Evolutionary conservation across 2,797 vertebrate species (phyloP).

Genomic region (Coccyzus lansbergi): DNA sequence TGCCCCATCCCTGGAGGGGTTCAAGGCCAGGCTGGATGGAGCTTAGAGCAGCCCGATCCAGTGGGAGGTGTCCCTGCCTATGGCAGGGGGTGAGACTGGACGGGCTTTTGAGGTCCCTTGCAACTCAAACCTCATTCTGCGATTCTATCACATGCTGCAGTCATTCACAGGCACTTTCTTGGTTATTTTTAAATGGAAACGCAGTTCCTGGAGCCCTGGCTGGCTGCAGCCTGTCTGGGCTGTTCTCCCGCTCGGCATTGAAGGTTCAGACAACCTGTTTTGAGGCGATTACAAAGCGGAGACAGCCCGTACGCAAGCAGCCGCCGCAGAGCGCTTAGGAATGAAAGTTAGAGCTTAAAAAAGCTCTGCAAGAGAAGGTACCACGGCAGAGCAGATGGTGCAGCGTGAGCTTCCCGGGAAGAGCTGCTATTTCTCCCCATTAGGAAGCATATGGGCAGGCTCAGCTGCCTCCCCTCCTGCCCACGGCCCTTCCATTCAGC

Average conservation of each 20-base stretch:
- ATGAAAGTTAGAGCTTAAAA: slow-evolving; percentile 46
- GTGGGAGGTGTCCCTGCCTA: no score
- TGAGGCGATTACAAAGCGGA: not conserved
- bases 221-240: slow-evolving; percentile 24
- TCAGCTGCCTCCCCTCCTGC: slow-evolving; percentile 26
- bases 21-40: no score
- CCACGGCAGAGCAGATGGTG: slow-evolving; percentile 41
- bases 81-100: no score
- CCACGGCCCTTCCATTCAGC: not conserved
- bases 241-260: not conserved
- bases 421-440: slow-evolving; percentile 9
- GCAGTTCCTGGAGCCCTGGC: not conserved
- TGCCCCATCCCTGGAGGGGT: no score
- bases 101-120: no score
- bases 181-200: slow-evolving; percentile 10
- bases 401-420: not conserved
- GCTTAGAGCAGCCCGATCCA: no score
- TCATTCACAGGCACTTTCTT: not conserved
- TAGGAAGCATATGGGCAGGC: slow-evolving; percentile 56
- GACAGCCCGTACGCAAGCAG: not conserved
- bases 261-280: slow-evolving; percentile 48
- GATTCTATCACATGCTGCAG: not conserved
- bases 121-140: no score
- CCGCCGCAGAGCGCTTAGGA: rapidly evolving
- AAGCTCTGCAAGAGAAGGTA: not conserved